Base-by-base conservation (phyloP, 2,797 vertebrate species). In the Cossypha niveicapilla region DNA sequence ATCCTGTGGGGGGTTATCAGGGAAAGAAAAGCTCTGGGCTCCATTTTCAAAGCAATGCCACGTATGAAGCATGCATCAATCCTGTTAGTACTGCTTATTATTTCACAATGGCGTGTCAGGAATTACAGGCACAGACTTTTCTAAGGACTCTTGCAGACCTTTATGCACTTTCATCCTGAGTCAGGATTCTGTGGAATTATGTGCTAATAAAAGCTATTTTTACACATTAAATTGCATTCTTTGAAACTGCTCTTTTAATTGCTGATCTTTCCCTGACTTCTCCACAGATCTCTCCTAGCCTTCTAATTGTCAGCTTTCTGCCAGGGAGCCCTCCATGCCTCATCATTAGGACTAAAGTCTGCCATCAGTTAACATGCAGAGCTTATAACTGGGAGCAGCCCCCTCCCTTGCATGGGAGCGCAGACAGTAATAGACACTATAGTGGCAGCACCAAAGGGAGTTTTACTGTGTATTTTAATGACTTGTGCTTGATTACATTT, bases 21-120 rank as follows among this genome's bases (percentile, higher is more conserved):
- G 63, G 63, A 88, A 77, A 91, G 63, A 94, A 97, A 92, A 93
- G 90, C 91, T 65, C 35, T 0, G 5, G 66, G 65, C 92, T 95
- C 78, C 47, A 10, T 94, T 96, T 96, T 94, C 90, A 96, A 93
- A 96, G 94, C 71, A 27, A 44, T 77, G 91, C 80, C 75, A 85
- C 47, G 91, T 94, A 90, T 9, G 91, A 96, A 90, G 92, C 93
- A 84, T 91, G 93, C 87, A 88, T 93, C 94, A 96, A 95, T 93
- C 94, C 95, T 95, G 92, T 95, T 94, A 93, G 93, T 85, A 92
- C 93, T 96, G 95, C 93, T 94, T 95, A 94, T 93, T 95, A 90
- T 93, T 95, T 94, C 95, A 94, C 87, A 95, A 91, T 90, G 88
- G 90, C 12, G 65, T 95, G 92, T 93, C 91, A 93, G 88, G 91